phyloP scores from a whole-genome alignment of 2,888 invertebrate species.

The Biston betularia region DNA sequence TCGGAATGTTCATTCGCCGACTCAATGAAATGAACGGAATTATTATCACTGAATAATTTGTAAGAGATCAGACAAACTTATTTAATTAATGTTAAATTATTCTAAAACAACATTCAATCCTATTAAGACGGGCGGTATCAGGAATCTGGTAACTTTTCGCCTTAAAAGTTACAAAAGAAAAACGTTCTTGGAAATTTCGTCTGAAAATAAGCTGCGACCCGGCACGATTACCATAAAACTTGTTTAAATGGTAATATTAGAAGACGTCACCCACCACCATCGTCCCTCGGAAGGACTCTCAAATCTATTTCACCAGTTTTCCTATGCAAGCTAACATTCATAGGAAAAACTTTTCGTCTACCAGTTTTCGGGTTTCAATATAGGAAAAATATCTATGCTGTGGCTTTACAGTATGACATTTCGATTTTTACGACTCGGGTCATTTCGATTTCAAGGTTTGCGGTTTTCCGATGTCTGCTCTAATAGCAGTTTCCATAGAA shows the following conservation, averaged over 20 bases:
- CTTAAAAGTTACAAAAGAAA: constrained; percentile 76
- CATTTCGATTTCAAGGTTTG: constrained; percentile 47
- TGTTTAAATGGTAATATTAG: constrained; percentile 86
- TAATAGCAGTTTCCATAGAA: constrained; percentile 44
- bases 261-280: constrained; percentile 79
- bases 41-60: constrained; percentile 58
- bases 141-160: constrained; percentile 78
- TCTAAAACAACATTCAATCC: constrained; percentile 74
- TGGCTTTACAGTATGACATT: constrained; percentile 39
- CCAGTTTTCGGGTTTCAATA: constrained; percentile 12
- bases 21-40: constrained; percentile 47
- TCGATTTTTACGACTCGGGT: constrained; percentile 48
- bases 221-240: constrained; percentile 83
- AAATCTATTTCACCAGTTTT: constrained; percentile 58
- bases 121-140: constrained; percentile 74
- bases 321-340: not conserved
- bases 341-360: constrained; percentile 9
- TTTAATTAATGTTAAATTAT: constrained; percentile 77
- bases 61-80: constrained; percentile 58
- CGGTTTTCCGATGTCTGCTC: constrained; percentile 44
- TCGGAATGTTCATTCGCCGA: constrained; percentile 26
- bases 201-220: constrained; percentile 78
- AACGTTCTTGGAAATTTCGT: constrained; percentile 75
- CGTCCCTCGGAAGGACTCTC: constrained; percentile 64
- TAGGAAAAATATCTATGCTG: constrained; percentile 24